These are phyloP conservation scores for Zaprionus tsacasi DNA, from an alignment of 1,140 invertebrate species.

Conservation along the genomic window DNA sequence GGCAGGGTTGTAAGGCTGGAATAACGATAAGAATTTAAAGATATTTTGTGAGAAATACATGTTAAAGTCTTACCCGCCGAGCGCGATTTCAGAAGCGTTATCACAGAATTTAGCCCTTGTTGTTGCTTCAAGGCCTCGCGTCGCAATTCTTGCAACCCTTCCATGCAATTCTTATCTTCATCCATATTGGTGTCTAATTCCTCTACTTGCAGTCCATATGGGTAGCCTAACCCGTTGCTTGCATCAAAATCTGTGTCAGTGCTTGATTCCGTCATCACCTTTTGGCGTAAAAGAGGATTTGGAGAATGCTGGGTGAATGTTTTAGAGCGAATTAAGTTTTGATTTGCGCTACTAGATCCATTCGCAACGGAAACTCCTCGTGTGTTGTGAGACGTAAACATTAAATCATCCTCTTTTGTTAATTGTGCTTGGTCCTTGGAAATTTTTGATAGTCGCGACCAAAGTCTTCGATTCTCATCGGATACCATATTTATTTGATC, in stretches of 20 bases:
- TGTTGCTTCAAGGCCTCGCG: slow-evolving; percentile 88
- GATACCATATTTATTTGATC: slow-evolving; percentile 92
- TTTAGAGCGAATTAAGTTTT: slow-evolving; percentile 86
- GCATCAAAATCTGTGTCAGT: slow-evolving; percentile 89
- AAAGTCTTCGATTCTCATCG: slow-evolving; percentile 91
- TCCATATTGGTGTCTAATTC: slow-evolving; percentile 87
- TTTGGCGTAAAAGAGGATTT: slow-evolving; percentile 84
- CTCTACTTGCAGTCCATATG: slow-evolving; percentile 86
- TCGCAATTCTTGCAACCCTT: slow-evolving; percentile 87
- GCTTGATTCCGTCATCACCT: slow-evolving; percentile 86
- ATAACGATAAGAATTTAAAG: slow-evolving; percentile 1
- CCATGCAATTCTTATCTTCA: slow-evolving; percentile 87
- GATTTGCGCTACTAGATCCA: slow-evolving; percentile 49
- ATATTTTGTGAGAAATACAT: neutral
- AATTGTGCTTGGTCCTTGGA: slow-evolving; percentile 85
- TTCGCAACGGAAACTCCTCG: neutral
- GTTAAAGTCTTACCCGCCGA: slow-evolving; percentile 48
- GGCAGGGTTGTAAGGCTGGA: slow-evolving; percentile 65
- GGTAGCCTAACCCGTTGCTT: slow-evolving; percentile 86
- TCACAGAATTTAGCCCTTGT: slow-evolving; percentile 86
- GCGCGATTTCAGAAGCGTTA: slow-evolving; percentile 74
- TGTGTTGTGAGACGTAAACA: slow-evolving; percentile 11
- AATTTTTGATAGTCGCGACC: slow-evolving; percentile 89
- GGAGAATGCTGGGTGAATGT: slow-evolving; percentile 87
- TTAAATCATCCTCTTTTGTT: slow-evolving; percentile 23